phyloP scores from a whole-genome alignment of 2,888 invertebrate genomes.

The Myopa testacea region DNA sequence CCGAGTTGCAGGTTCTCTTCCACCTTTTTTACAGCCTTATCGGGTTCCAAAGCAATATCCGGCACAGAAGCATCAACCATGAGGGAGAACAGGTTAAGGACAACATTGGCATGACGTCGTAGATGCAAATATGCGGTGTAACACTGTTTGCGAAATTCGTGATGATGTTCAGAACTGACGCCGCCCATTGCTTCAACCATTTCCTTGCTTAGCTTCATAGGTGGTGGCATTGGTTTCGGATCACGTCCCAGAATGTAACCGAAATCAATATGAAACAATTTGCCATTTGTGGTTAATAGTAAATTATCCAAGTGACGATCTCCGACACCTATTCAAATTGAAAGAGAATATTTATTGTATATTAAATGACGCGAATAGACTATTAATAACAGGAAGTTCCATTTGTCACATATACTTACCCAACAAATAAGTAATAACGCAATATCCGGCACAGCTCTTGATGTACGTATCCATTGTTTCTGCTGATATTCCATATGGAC shows the following conservation, averaged over 20 bases:
- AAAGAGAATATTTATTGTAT: constrained; percentile 7
- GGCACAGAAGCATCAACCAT: constrained; percentile 99
- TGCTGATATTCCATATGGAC: constrained; percentile 89
- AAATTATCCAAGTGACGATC: constrained; percentile 98
- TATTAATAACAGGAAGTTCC: not conserved
- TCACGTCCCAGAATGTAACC: constrained; percentile 97
- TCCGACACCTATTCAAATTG: constrained; percentile 80
- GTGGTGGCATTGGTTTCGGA: constrained; percentile 98
- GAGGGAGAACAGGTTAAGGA: constrained; percentile 95
- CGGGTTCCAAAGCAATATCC: constrained; percentile 98
- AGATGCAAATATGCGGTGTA: constrained; percentile 97
- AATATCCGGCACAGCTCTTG: constrained; percentile 95
- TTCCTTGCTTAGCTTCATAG: constrained; percentile 98
- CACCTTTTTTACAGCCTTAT: constrained; percentile 98
- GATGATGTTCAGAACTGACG: constrained; percentile 89
- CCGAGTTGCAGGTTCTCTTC: constrained; percentile 90
- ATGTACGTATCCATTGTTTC: constrained; percentile 99
- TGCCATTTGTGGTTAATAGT: constrained; percentile 88
- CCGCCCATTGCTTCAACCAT: constrained; percentile 99
- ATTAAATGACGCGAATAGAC: not conserved
- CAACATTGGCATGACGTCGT: constrained; percentile 92
- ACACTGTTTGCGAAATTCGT: constrained; percentile 93
- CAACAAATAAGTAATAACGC: constrained; percentile 96
- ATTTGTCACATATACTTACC: constrained; percentile 62
- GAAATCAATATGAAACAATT: constrained; percentile 97